Percentiles rank a stretch among this genome's conserved stretches.
phyloP scores from a whole-genome alignment of 2,113 vertebrate species.

The Mormyrus lacerda region DNA sequence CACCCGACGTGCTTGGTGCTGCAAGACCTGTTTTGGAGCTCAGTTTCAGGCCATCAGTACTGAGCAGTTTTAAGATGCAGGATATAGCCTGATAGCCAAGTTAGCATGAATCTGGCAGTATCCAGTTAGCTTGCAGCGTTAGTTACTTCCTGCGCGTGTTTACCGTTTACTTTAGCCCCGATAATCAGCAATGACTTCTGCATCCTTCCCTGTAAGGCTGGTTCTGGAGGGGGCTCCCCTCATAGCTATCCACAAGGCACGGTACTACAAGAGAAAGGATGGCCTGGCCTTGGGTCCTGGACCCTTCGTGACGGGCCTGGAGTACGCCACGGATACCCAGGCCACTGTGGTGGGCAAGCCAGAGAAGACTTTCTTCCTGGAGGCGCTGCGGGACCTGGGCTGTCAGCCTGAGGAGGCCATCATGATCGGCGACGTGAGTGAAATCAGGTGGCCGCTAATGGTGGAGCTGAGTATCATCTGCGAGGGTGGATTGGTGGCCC shows the following conservation, averaged over 20 bases:
- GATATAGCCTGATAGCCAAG: not conserved
- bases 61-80: not conserved
- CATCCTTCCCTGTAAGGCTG: slow-evolving; percentile 54
- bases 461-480: not conserved
- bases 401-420: slow-evolving; percentile 68
- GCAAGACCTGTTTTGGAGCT: not conserved
- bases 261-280: slow-evolving; percentile 85
- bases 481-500: not conserved
- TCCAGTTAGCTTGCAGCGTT: not conserved
- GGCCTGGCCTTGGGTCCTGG: slow-evolving; percentile 88
- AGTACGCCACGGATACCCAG: slow-evolving; percentile 74
- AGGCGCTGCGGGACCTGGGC: slow-evolving; percentile 66
- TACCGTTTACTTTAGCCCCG: not conserved
- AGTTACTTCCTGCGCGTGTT: not conserved
- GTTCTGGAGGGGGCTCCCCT: slow-evolving; percentile 83
- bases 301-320: slow-evolving; percentile 81
- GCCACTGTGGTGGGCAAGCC: slow-evolving; percentile 90
- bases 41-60: not conserved
- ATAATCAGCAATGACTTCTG: not conserved
- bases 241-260: slow-evolving; percentile 90
- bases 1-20: too few relatives aligned
- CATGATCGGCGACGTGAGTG: slow-evolving; percentile 93
- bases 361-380: slow-evolving; percentile 79
- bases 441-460: not conserved
- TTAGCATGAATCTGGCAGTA: not conserved